Conservation (phyloP, 2,888 invertebrate genomes). For the Platycheirus rosarum region DNA sequence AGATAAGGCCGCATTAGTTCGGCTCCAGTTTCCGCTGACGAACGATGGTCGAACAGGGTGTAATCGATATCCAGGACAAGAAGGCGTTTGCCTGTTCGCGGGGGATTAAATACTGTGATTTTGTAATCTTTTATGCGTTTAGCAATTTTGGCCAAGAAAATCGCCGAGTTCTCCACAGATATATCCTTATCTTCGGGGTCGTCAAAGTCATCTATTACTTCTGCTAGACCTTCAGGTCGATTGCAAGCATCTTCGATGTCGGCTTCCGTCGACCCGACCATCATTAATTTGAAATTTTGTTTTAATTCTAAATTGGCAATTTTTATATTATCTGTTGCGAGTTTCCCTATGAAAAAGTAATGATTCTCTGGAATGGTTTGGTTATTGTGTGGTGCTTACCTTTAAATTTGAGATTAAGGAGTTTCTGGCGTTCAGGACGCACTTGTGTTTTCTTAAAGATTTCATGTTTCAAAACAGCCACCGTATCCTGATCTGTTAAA, state of each 20-base stretch:
- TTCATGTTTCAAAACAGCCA: constrained; percentile 90
- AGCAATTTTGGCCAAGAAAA: constrained; percentile 91
- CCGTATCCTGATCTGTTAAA: constrained; percentile 90
- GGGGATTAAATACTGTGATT: constrained; percentile 91
- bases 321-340: constrained; percentile 90
- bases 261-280: constrained; percentile 97
- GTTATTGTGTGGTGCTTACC: constrained; percentile 84
- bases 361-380: neutral
- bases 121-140: constrained; percentile 92
- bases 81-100: constrained; percentile 93
- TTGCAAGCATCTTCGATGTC: constrained; percentile 92
- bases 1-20: constrained; percentile 97
- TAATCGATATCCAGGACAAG: constrained; percentile 98
- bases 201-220: constrained; percentile 95
- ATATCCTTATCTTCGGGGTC: constrained; percentile 91
- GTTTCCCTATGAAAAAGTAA: constrained; percentile 86
- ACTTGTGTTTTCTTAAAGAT: constrained; percentile 95
- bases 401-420: constrained; percentile 95
- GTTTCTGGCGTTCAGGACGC: constrained; percentile 95
- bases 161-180: constrained; percentile 82
- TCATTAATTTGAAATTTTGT: constrained; percentile 95
- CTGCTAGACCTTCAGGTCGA: constrained; percentile 90
- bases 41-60: constrained; percentile 97
- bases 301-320: constrained; percentile 91
- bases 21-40: constrained; percentile 92